Evolutionary conservation across 2,797 vertebrate species (phyloP), one percentile per base, ranked within the genome.

Genomic region (Trachurus trachurus): DNA sequence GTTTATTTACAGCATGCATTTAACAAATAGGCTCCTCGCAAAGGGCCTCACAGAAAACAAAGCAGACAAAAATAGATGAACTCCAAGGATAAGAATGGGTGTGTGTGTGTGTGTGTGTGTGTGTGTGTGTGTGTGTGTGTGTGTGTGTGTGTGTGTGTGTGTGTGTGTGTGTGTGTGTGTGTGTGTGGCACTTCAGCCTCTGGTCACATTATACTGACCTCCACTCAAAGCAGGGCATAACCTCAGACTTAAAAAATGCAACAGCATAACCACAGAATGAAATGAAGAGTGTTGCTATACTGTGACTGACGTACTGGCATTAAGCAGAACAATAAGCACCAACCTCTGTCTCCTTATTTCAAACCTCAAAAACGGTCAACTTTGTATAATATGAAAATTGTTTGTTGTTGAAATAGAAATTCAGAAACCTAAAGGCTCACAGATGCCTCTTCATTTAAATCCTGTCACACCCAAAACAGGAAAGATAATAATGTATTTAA

Each of bases 1-100:
- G 65, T 80, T 78, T 86, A 89, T 89, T 87, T 85, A 78, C 60
- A 34, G 76, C 45, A 40, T 42, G 40, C 66, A 73, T 78, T 86
- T 77, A 76, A 88, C 65, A 79, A 78, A 83, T 81, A 40, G 61
- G 39, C 66, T 59, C 50, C 70, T 61, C 0, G 12, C 39, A 70
- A 73, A 75, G 44, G 63, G 44, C 74, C 66, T 74, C 64, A 49
- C 29, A 58, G 26, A 69, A 68, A 86, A 77, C 65, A 60, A 63
- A 69, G 17, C 5, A 53, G 52, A 53, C 42, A 63, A 63, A 83
- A 70, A 62, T 71, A 74, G 26, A 74, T 53, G 9, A 80, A 81
- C 74, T 50, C 17, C 71, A 64, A 49, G 42, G 69, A 61, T 62
- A 65, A 52, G 53, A 81, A 70, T 31, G 37, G 59, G 54, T 53